A percentile compares a stretch with the other conserved stretches of the same genome.
phyloP scores from a whole-genome alignment of 2,888 invertebrate genomes.

The Cheilosia pagana region DNA sequence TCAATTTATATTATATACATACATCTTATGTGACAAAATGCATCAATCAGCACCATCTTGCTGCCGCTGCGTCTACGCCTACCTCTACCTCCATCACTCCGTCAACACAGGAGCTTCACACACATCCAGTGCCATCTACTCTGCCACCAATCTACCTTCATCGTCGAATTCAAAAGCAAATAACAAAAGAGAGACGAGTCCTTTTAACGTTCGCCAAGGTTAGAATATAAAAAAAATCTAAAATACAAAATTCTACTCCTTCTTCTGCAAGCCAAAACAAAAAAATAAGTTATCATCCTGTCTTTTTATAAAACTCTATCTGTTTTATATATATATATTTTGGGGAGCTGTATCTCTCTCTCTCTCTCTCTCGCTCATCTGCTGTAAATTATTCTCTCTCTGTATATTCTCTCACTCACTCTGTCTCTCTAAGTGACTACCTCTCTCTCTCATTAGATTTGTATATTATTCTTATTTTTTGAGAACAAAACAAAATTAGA shows the following conservation, averaged over 20 bases:
- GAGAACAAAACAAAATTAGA: constrained; percentile 47
- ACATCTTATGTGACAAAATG: constrained; percentile 59
- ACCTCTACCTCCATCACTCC: constrained; percentile 71
- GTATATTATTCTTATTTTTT: constrained; percentile 58
- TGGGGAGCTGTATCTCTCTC: constrained; percentile 59
- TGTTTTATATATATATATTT: constrained; percentile 69
- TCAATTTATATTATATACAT: constrained; percentile 71
- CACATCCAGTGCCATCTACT: constrained; percentile 71
- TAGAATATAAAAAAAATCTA: constrained; percentile 76
- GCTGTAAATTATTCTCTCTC: constrained; percentile 76
- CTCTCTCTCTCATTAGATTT: constrained; percentile 64
- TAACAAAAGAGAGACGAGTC: constrained; percentile 75
- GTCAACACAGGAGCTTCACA: constrained; percentile 70
- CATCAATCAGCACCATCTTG: constrained; percentile 60
- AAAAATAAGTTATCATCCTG: constrained; percentile 75
- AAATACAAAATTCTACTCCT: constrained; percentile 52
- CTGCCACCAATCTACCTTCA: constrained; percentile 71
- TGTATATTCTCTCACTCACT: constrained; percentile 76
- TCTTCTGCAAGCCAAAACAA: constrained; percentile 58
- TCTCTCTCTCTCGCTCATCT: constrained; percentile 70
- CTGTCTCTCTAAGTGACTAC: constrained; percentile 72
- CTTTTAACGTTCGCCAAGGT: constrained; percentile 78
- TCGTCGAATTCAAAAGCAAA: constrained; percentile 60
- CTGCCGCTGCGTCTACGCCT: constrained; percentile 67
- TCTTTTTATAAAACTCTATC: constrained; percentile 77